Base-by-base conservation (phyloP, 2,888 invertebrate species). In the Amphipoea oculea region DNA sequence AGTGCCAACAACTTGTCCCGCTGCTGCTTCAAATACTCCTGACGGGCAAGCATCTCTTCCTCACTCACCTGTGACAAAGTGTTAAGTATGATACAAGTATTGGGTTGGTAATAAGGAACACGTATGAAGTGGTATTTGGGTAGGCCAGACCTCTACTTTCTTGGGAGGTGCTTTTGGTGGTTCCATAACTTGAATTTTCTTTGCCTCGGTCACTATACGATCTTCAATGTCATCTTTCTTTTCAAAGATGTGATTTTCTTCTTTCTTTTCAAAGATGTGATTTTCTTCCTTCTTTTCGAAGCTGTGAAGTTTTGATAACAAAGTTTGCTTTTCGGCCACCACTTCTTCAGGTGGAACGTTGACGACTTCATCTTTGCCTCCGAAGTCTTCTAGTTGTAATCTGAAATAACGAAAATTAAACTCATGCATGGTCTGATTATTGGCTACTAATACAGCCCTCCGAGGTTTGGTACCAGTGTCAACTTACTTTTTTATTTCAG, bases 1-100 rank as follows among this genome's bases (percentile, higher is more conserved):
- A 99, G 96, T 40, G 98, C 98, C 67, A 99, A 97, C 75, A 99
- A 97, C 93, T 99, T 99, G 94, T 99, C 99, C 45, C 99, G 97
- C 93, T 99, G 99, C 82, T 98, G 98, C 76, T 98, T 98, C 78
- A 99, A 96, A 94, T 99, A 99, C 86, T 98, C 98, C 91, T 99
- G 98, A 0, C 99, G 97, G 78, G 98, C 98, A 83, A 97, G 97
- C 70, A 99, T 96, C 88, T 99, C 99, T 79, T 96, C 96, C 69
- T 96, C 96, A 63, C 93, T 96, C 14, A 97, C 96, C 96, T 96
- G 66, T 6, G 42, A 51, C 14, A 20, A 23, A 60, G 20, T 66
- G 36, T 2, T 45, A 36, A 57, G 29, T 54, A 45, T 60, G 12
- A 14, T 57, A 67, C 51, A 68, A 20, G 20, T 74, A 62, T 40